Conservation (phyloP, 2,797 vertebrate genomes). For the Enteromius viviparus region DNA sequence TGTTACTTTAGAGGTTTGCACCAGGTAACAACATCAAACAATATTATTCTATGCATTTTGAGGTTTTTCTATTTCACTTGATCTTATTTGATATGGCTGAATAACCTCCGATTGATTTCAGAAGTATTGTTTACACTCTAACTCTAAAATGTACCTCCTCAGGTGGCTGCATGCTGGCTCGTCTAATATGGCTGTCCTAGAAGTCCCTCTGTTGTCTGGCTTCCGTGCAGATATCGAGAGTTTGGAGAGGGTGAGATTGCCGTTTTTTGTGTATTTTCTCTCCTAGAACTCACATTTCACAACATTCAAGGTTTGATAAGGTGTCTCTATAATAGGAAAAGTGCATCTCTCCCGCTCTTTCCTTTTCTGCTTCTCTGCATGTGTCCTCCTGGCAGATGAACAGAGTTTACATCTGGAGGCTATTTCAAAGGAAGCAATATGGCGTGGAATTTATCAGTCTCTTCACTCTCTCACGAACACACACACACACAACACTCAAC, state of each 20-base stretch:
- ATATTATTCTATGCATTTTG: background rate
- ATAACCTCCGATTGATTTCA: background rate
- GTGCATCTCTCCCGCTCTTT: conserved; percentile 13
- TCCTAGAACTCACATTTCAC: conserved; percentile 19
- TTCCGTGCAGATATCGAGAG: conserved; percentile 88
- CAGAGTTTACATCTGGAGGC: conserved; percentile 79
- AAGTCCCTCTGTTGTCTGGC: conserved; percentile 89
- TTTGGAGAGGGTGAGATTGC: conserved; percentile 84
- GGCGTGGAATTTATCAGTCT: conserved; percentile 74
- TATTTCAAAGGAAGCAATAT: conserved; percentile 74
- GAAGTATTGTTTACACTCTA: background rate
- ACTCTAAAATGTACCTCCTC: conserved; percentile 11
- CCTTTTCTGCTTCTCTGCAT: conserved; percentile 29
- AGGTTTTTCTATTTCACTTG: background rate
- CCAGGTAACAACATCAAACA: conserved; percentile 75
- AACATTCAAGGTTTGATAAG: conserved; percentile 12
- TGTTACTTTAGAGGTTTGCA: conserved; percentile 87
- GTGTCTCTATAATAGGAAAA: conserved; percentile 26
- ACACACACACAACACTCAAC: background rate
- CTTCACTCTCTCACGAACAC: conserved; percentile 26
- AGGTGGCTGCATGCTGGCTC: conserved; percentile 93
- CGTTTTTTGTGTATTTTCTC: background rate
- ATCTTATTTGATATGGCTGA: background rate
- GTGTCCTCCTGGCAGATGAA: conserved; percentile 70
- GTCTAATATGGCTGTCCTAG: conserved; percentile 94